These are phyloP conservation scores for Ariolimax columbianus DNA, from an alignment of 2,888 invertebrate genomes.

Conservation along the genomic window DNA sequence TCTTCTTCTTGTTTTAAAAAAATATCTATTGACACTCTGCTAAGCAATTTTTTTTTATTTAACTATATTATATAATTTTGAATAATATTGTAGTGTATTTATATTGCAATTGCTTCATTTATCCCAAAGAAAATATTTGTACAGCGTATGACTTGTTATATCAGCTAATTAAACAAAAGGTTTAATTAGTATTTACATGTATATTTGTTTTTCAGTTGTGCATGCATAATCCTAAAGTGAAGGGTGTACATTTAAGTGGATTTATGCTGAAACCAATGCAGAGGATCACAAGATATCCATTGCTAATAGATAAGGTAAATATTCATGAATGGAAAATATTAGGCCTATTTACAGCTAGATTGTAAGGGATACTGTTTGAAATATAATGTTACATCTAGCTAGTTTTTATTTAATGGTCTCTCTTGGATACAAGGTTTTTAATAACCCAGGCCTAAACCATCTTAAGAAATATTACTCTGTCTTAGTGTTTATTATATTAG, in stretches of 20 bases:
- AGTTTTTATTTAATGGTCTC: neutral
- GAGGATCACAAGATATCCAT: conserved; percentile 88
- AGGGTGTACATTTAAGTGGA: conserved; percentile 86
- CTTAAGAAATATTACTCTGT: neutral
- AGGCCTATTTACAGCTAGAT: no score
- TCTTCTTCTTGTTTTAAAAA: no score
- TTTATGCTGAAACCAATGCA: conserved; percentile 90
- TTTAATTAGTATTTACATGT: no score
- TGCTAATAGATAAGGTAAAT: conserved; percentile 85
- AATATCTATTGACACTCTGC: no score
- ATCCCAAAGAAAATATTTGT: no score
- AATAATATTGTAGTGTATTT: no score
- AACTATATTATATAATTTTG: no score
- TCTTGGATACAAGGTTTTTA: neutral
- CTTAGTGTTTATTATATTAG: neutral
- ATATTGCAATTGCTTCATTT: no score
- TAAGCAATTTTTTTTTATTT: no score
- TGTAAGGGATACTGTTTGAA: neutral
- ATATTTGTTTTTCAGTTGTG: conserved; percentile 80
- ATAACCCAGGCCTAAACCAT: no score
- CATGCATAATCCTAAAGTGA: conserved; percentile 84
- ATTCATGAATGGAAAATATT: neutral
- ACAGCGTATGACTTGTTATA: no score
- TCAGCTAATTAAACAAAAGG: no score
- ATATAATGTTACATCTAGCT: neutral